These are phyloP conservation scores for Barbus barbus DNA, from an alignment of 2,113 vertebrate genomes.

Conservation along the genomic window DNA sequence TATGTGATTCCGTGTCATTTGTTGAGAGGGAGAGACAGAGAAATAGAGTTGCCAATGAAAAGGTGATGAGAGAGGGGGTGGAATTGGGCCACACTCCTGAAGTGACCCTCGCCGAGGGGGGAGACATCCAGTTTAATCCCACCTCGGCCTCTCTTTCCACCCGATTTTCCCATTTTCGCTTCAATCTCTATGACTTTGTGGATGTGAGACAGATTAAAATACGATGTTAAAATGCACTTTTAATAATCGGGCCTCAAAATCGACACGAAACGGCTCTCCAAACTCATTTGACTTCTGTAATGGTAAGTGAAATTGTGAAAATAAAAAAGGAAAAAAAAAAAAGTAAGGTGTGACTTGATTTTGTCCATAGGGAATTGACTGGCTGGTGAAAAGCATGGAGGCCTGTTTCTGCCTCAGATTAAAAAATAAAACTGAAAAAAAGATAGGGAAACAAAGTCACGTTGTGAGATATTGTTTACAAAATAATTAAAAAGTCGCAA, in stretches of 20 bases:
- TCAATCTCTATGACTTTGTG: not conserved
- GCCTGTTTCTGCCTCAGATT: not conserved
- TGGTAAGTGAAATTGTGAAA: not conserved
- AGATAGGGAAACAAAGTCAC: too few relatives aligned
- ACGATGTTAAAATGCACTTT: not conserved
- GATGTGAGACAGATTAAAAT: conserved; percentile 8
- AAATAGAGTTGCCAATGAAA: conserved; percentile 14
- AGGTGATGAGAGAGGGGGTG: conserved; percentile 49
- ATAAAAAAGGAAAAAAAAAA: not conserved
- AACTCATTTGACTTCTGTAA: not conserved
- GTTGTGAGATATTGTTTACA: not conserved
- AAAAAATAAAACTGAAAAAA: not conserved
- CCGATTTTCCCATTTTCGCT: not conserved
- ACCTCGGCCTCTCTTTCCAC: conserved; percentile 29
- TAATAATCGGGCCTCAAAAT: not conserved
- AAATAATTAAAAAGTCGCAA: too few relatives aligned
- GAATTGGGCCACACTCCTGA: conserved; percentile 62
- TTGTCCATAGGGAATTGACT: not conserved
- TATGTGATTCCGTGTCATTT: conserved; percentile 37
- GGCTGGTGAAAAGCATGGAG: not conserved
- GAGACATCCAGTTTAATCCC: conserved; percentile 16
- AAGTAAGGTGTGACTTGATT: not conserved
- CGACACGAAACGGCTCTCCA: not conserved
- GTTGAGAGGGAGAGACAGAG: conserved; percentile 19
- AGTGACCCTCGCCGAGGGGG: conserved; percentile 59